A percentile compares a stretch with the other conserved stretches of the same genome.
Evolutionary conservation across 2,113 vertebrate genomes (phyloP).

Genomic region (Rhea americana): DNA sequence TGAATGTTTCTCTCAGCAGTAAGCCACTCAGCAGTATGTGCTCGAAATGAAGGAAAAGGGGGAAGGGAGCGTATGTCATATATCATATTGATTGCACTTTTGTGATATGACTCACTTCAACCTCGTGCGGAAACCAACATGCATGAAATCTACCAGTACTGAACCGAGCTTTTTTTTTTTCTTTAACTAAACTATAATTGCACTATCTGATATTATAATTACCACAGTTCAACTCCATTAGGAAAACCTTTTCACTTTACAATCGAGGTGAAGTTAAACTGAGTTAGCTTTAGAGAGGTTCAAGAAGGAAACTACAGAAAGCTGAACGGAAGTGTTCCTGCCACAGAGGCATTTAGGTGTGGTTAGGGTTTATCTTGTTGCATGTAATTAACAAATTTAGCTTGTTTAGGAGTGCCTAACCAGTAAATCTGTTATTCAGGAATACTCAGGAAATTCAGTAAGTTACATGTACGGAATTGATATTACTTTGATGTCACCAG

Average conservation of each 20-base stretch:
- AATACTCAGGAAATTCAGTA: neutral
- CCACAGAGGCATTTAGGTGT: neutral
- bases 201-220: neutral
- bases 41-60: neutral
- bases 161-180: neutral
- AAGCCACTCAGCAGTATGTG: neutral
- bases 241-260: slow-evolving; percentile 3
- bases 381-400: neutral
- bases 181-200: neutral
- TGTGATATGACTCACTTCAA: neutral
- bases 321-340: neutral
- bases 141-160: neutral
- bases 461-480: neutral
- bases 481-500: no score
- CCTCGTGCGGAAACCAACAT: neutral
- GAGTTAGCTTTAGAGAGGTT: neutral
- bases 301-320: neutral
- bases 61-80: neutral
- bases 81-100: neutral
- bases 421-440: neutral
- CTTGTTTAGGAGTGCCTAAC: neutral
- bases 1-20: neutral
- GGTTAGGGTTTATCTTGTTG: neutral
- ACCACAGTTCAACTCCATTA: neutral
- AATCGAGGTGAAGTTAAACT: slow-evolving; percentile 11